Percentiles rank a stretch among this genome's conserved stretches.
phyloP scores from a whole-genome alignment of 2,113 vertebrate genomes.

The Gobio gobio region DNA sequence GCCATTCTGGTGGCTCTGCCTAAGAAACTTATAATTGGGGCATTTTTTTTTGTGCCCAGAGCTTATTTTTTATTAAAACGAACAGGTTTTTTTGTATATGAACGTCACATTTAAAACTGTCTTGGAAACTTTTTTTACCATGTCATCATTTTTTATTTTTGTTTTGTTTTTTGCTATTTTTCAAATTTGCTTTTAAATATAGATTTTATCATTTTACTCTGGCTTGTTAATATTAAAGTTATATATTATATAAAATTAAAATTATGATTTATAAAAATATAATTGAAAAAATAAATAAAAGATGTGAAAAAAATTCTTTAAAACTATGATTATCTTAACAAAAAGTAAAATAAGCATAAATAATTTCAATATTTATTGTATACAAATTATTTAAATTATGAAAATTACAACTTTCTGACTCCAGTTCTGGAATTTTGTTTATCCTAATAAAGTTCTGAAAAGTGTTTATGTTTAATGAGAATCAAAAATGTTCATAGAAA shows the following conservation, averaged over 20 bases:
- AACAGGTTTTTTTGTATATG: not conserved
- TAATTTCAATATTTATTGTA: not conserved
- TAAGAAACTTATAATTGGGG: conserved; percentile 52
- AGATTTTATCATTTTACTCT: too few relatives aligned
- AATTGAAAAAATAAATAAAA: too few relatives aligned
- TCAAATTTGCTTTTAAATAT: too few relatives aligned
- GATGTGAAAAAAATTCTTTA: too few relatives aligned
- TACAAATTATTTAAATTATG: not conserved
- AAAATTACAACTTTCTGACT: not conserved
- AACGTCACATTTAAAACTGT: not conserved
- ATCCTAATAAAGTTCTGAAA: not conserved
- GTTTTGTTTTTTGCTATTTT: not conserved
- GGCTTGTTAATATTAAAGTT: too few relatives aligned
- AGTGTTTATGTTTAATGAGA: not conserved
- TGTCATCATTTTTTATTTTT: not conserved
- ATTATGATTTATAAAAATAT: too few relatives aligned
- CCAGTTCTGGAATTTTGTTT: not conserved
- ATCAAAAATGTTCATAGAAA: not conserved
- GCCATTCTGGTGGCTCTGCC: conserved; percentile 39
- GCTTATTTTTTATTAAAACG: not conserved
- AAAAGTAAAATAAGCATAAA: not conserved
- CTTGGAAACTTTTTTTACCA: not conserved
- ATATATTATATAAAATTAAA: too few relatives aligned
- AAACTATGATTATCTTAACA: not conserved
- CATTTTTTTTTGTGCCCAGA: not conserved